phyloP scores from a whole-genome alignment of 2,797 vertebrate species.

The Acrossocheilus fasciatus region DNA sequence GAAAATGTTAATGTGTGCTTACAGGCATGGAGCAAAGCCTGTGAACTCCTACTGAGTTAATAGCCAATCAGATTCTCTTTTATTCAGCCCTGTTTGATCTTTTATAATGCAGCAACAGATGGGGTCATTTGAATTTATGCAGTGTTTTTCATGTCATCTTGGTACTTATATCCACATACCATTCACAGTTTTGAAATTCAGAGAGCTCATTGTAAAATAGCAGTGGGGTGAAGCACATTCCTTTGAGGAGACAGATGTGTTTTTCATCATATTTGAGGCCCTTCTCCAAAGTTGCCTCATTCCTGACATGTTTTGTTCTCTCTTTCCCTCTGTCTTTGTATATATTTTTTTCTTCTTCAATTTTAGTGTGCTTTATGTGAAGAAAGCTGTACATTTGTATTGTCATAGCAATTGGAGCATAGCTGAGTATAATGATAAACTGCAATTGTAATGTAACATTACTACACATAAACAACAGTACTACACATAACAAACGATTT shows the following conservation, averaged over 20 bases:
- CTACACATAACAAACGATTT: not conserved
- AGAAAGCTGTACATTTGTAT: not conserved
- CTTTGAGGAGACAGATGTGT: conserved; percentile 38
- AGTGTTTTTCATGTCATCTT: conserved; percentile 25
- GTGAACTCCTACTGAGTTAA: conserved; percentile 57
- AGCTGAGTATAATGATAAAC: not conserved
- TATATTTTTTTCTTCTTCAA: not conserved
- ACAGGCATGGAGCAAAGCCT: conserved; percentile 44
- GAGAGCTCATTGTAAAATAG: conserved; percentile 16
- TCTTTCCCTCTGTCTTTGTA: conserved; percentile 20
- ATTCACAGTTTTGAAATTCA: conserved; percentile 12
- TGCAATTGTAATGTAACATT: not conserved
- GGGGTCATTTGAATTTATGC: conserved; percentile 32
- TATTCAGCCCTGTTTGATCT: conserved; percentile 43
- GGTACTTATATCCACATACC: conserved; percentile 21
- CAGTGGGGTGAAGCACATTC: conserved; percentile 18
- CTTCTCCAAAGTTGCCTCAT: conserved; percentile 52
- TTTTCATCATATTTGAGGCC: conserved; percentile 49
- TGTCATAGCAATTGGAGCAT: not conserved
- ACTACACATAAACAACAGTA: not conserved
- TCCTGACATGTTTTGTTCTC: conserved; percentile 46
- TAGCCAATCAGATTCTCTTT: conserved; percentile 53
- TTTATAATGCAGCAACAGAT: conserved; percentile 47
- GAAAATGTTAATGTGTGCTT: conserved; percentile 60
- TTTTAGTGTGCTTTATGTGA: not conserved